A percentile compares a stretch with the other conserved stretches of the same genome.
These are phyloP conservation scores for Drepanosiphum platanoidis DNA, from an alignment of 2,888 invertebrate species.

Conservation along the genomic window DNA sequence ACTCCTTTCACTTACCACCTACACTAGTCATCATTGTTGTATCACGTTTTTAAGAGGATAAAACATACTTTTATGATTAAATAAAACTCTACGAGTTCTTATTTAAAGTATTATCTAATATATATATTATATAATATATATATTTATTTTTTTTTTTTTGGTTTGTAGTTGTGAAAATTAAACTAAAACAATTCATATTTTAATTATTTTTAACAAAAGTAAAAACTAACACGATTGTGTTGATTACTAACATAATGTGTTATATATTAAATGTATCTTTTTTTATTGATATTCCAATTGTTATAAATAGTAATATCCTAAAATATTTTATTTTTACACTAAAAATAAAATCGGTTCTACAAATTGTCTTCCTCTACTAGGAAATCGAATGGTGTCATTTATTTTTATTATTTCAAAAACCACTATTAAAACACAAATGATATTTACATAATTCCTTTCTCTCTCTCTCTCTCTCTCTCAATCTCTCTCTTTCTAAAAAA, in stretches of 20 bases:
- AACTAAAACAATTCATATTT: too few relatives aligned
- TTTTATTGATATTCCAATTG: not conserved
- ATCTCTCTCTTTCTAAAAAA: too few relatives aligned
- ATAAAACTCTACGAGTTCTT: not conserved
- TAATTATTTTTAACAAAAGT: too few relatives aligned
- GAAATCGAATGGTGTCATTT: not conserved
- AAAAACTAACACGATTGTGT: not conserved
- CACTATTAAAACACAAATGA: not conserved
- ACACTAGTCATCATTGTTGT: constrained; percentile 30
- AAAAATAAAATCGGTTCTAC: not conserved
- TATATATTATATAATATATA: too few relatives aligned
- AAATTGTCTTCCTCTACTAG: not conserved
- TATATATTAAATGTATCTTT: not conserved
- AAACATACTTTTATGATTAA: not conserved
- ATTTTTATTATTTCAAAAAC: not conserved
- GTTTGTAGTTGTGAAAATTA: too few relatives aligned
- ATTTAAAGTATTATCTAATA: too few relatives aligned
- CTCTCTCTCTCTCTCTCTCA: too few relatives aligned
- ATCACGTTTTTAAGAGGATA: constrained; percentile 21
- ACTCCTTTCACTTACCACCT: constrained; percentile 57
- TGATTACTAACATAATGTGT: not conserved
- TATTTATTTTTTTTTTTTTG: too few relatives aligned
- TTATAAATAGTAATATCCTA: not conserved
- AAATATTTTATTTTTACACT: not conserved
- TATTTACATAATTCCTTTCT: too few relatives aligned